Evolutionary conservation across 2,797 vertebrate genomes (phyloP).

Genomic region (Garrulus glandarius): DNA sequence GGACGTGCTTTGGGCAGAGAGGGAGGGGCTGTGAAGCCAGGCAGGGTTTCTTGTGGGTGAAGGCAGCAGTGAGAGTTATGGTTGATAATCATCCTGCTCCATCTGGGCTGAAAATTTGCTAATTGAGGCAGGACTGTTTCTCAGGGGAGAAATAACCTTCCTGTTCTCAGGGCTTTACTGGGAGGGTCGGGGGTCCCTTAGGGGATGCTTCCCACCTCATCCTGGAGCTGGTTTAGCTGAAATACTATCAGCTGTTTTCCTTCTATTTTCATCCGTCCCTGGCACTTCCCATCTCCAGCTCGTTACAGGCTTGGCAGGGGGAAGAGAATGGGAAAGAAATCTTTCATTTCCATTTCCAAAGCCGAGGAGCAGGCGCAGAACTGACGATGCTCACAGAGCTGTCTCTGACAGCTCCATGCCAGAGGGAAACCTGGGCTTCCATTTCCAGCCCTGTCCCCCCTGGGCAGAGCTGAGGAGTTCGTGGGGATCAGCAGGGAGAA

Average conservation of each 20-base stretch:
- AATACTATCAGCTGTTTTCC: neutral
- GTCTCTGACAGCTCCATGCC: slow-evolving; percentile 54
- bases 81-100: neutral
- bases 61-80: neutral
- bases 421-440: slow-evolving; percentile 54
- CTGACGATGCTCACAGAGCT: neutral
- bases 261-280: neutral
- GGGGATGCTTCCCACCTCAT: neutral
- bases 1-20: neutral
- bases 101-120: neutral
- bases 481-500: slow-evolving; percentile 41
- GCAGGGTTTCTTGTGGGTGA: neutral
- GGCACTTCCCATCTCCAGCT: neutral
- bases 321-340: neutral
- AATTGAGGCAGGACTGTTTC: neutral
- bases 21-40: neutral
- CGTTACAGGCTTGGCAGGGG: neutral
- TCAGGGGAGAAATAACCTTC: neutral
- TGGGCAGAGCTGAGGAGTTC: slow-evolving; percentile 45
- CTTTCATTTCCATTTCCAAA: slow-evolving; percentile 39
- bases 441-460: slow-evolving; percentile 70
- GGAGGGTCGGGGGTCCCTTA: neutral
- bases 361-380: neutral
- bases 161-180: neutral
- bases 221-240: neutral